These are phyloP conservation scores for Cyclina sinensis DNA, from an alignment of 1,140 invertebrate species.

Conservation along the genomic window DNA sequence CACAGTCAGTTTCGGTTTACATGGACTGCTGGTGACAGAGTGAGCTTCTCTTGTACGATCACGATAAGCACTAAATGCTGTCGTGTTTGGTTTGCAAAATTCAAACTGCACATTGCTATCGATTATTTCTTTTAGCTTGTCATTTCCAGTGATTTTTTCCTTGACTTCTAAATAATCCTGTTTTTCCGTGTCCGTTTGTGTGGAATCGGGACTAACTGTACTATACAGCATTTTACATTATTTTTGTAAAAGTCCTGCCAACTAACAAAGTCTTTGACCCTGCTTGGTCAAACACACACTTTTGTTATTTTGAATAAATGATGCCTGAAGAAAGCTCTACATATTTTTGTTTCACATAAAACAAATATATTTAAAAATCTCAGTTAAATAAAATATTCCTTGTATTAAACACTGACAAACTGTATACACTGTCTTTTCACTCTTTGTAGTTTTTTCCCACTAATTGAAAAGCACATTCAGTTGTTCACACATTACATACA, in stretches of 20 bases:
- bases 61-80: conserved; percentile 43
- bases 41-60: conserved; percentile 18
- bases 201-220: conserved; percentile 58
- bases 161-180: conserved; percentile 48
- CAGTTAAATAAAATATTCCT: not conserved
- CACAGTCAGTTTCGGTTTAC: conserved; percentile 36
- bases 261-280: not conserved
- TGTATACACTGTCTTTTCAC: conserved; percentile 6
- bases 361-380: not conserved
- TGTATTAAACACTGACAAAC: not conserved
- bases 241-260: not conserved
- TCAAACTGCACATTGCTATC: conserved; percentile 7
- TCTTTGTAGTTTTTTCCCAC: not conserved
- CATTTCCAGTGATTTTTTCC: conserved; percentile 16
- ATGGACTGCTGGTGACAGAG: conserved; percentile 37
- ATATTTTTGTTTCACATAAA: not conserved
- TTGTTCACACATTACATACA: conserved; percentile 24
- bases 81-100: conserved; percentile 58
- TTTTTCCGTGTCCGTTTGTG: conserved; percentile 63
- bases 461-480: conserved; percentile 3
- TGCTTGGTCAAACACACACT: too few relatives aligned
- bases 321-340: not conserved
- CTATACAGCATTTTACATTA: conserved; percentile 61
- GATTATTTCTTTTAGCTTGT: conserved; percentile 48
- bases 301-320: too few relatives aligned